These are phyloP conservation scores for Lytechinus pictus DNA, from an alignment of 35 echinoderm and acorn worm species.

Conservation along the genomic window DNA sequence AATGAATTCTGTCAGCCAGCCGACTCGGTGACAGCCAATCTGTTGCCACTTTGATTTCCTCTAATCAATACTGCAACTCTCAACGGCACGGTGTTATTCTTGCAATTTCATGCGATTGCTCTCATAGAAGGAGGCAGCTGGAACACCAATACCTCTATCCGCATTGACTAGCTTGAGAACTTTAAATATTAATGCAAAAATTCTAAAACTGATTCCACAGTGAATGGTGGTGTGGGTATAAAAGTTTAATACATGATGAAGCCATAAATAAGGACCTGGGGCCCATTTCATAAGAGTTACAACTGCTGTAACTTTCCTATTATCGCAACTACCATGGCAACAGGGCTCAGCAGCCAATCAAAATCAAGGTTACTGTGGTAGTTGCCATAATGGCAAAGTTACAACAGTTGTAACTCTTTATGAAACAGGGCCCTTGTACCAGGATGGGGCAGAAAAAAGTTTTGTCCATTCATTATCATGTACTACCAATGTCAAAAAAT, in stretches of 20 bases:
- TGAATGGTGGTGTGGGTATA: background rate
- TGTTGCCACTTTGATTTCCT: background rate
- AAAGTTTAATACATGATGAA: too few relatives aligned
- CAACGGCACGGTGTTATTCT: constrained; percentile 13
- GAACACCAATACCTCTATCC: background rate
- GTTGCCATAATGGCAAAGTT: too few relatives aligned
- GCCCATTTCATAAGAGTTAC: too few relatives aligned
- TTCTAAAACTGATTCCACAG: background rate
- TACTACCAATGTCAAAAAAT: background rate
- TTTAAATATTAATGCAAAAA: background rate
- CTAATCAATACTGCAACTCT: background rate
- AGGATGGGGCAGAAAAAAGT: background rate
- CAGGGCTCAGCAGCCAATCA: too few relatives aligned
- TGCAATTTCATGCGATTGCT: background rate
- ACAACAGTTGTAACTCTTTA: too few relatives aligned
- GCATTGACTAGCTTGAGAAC: background rate
- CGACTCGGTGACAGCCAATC: background rate
- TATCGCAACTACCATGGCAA: too few relatives aligned
- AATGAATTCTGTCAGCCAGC: background rate
- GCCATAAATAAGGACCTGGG: too few relatives aligned
- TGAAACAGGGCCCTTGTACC: background rate
- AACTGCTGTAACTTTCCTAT: too few relatives aligned
- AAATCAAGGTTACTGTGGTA: too few relatives aligned
- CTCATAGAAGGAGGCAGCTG: background rate
- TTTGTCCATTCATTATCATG: background rate